Conservation (phyloP, 1,140 invertebrate genomes). For the Muscidifurax raptorellus region DNA sequence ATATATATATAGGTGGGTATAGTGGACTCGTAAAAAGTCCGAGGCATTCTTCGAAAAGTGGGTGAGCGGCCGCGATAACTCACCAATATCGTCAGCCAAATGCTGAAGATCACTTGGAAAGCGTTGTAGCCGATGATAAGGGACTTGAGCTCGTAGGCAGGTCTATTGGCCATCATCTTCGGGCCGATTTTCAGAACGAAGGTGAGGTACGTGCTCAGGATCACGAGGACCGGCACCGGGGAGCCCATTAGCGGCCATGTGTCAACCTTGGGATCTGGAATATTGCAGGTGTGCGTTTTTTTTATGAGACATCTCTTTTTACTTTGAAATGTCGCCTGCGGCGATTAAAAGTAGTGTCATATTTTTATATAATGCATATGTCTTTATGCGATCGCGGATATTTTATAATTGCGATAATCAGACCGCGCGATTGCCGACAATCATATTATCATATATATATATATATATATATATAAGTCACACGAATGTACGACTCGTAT, state of each 20-base stretch:
- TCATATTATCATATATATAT: no score
- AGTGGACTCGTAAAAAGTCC: neutral
- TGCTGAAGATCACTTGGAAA: slow-evolving; percentile 81
- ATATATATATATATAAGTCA: no score
- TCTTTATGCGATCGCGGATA: no score
- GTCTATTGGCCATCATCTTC: slow-evolving; percentile 81
- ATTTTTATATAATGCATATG: no score
- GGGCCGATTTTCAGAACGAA: slow-evolving; percentile 85
- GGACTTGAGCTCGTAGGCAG: slow-evolving; percentile 80
- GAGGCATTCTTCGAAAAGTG: neutral
- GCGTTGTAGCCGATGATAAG: slow-evolving; percentile 83
- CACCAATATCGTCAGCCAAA: slow-evolving; percentile 79
- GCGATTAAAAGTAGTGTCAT: no score
- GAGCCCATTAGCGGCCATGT: slow-evolving; percentile 85
- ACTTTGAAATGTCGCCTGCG: no score
- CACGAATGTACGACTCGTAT: no score
- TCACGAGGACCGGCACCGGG: slow-evolving; percentile 80
- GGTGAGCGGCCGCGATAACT: slow-evolving; percentile 54
- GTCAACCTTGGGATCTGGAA: slow-evolving; percentile 78
- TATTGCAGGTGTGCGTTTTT: neutral
- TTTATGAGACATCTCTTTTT: neutral
- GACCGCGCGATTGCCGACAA: no score
- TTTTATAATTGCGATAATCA: no score
- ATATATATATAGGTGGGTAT: neutral
- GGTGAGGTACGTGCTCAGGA: slow-evolving; percentile 79